Percentiles rank a stretch among this genome's conserved stretches.
Evolutionary conservation across 2,113 vertebrate genomes (phyloP).

Genomic region (Grantiella picta): DNA sequence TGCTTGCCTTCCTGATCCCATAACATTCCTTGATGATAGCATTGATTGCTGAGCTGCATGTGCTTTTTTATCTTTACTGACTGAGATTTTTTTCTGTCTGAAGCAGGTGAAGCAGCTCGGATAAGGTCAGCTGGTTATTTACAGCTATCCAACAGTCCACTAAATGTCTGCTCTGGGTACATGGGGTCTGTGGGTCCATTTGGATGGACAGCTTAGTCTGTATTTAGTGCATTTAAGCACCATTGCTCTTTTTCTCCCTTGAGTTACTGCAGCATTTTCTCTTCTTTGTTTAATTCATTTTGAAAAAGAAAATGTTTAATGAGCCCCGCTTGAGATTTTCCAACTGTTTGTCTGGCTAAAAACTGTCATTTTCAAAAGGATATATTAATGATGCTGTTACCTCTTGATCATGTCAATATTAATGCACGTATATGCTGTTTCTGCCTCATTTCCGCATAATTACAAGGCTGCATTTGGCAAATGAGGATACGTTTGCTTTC

Average conservation of each 20-base stretch:
- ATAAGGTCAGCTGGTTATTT: neutral
- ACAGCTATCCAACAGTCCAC: neutral
- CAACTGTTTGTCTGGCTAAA: neutral
- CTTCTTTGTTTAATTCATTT: neutral
- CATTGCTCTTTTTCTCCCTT: neutral
- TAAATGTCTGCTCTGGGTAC: neutral
- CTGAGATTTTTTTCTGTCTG: neutral
- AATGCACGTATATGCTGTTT: neutral
- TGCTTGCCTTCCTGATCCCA: neutral
- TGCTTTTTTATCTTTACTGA: neutral
- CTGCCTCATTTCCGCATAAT: slow-evolving; percentile 5
- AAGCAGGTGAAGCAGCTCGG: neutral
- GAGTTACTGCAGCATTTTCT: neutral
- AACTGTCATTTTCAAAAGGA: neutral
- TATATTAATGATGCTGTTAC: neutral
- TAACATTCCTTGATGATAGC: neutral
- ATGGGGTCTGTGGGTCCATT: neutral
- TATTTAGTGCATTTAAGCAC: neutral
- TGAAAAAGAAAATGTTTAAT: neutral
- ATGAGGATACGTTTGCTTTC: slow-evolving; percentile 13
- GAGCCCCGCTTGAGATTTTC: neutral
- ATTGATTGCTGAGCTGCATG: neutral
- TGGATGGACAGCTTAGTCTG: neutral
- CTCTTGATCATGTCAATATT: neutral
- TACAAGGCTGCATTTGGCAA: slow-evolving; percentile 35